A percentile compares a stretch with the other conserved stretches of the same genome.
These are phyloP conservation scores for Lithophane socia DNA, from an alignment of 2,888 invertebrate genomes.

Conservation along the genomic window DNA sequence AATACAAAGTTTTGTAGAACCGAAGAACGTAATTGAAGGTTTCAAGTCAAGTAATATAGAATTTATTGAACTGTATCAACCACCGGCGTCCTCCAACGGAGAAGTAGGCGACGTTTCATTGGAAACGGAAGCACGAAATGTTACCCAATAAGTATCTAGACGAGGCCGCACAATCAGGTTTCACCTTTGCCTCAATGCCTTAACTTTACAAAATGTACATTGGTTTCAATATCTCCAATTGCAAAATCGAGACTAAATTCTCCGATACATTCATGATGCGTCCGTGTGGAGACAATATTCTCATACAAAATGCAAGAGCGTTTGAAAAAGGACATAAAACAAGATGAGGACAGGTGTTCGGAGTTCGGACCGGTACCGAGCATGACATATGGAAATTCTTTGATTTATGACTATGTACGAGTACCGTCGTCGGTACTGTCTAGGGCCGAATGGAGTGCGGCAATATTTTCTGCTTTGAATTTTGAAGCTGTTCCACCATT, in stretches of 20 bases:
- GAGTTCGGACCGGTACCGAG: constrained; percentile 48
- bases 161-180: constrained; percentile 82
- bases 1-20: constrained; percentile 19
- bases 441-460: constrained; percentile 33
- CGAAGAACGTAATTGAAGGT: constrained; percentile 18
- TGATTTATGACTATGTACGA: constrained; percentile 65
- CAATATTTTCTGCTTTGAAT: constrained; percentile 48
- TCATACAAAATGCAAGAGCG: constrained; percentile 48
- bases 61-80: constrained; percentile 45
- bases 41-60: constrained; percentile 23
- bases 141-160: constrained; percentile 80
- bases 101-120: constrained; percentile 70
- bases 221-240: constrained; percentile 70
- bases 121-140: constrained; percentile 84
- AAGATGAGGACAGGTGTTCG: constrained; percentile 66
- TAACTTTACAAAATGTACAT: constrained; percentile 67
- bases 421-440: constrained; percentile 53
- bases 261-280: constrained; percentile 60
- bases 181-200: constrained; percentile 84
- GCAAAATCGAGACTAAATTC: constrained; percentile 66
- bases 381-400: constrained; percentile 65
- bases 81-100: constrained; percentile 53
- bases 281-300: constrained; percentile 29
- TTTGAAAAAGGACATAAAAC: constrained; percentile 56
- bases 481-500: constrained; percentile 9